Evolutionary conservation across 2,113 vertebrate genomes (phyloP), one percentile per base, ranked within the genome.

Genomic region (Thamnaconus septentrionalis): DNA sequence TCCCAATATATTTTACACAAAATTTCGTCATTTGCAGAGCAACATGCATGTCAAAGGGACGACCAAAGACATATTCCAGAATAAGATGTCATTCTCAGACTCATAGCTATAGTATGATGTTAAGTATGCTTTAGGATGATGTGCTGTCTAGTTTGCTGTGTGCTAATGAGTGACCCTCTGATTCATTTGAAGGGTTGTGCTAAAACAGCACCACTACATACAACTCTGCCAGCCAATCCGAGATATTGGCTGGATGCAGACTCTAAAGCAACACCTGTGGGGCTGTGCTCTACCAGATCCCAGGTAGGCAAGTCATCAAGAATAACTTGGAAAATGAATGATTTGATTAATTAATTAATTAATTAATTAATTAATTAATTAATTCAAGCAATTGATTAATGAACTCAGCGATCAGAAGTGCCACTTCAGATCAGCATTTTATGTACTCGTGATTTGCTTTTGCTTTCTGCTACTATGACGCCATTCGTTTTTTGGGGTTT

Each of bases 201-300:
- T 93, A 89, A 92, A 93, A 92, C 91, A 92, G 89, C 88, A 91
- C 89, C 91, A 93, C 91, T 92, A 93, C 92, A 89, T 93, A 90
- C 91, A 93, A 84, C 92, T 93, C 87, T 91, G 87, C 86, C 91
- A 93, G 90, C 91, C 92, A 90, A 91, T 93, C 87, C 87, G 91
- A 84, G 92, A 92, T 82, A 91, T 90, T 87, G 91, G 91, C 80
- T 93, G 91, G 92, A 91, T 93, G 87, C 91, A 93, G 92, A 93
- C 91, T 63, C 90, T 93, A 85, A 92, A 92, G 88, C 92, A 93
- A 87, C 92, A 93, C 76, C 91, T 93, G 80, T 92, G 91, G 92
- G 91, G 92, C 88, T 93, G 91, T 88, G 81, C 91, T 31, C 89
- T 91, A 61, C 88, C 91, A 72, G 72, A 92, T 80, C 87, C 90